These are phyloP conservation scores for Teinopalpus imperialis DNA, from an alignment of 2,888 invertebrate species.

Conservation along the genomic window DNA sequence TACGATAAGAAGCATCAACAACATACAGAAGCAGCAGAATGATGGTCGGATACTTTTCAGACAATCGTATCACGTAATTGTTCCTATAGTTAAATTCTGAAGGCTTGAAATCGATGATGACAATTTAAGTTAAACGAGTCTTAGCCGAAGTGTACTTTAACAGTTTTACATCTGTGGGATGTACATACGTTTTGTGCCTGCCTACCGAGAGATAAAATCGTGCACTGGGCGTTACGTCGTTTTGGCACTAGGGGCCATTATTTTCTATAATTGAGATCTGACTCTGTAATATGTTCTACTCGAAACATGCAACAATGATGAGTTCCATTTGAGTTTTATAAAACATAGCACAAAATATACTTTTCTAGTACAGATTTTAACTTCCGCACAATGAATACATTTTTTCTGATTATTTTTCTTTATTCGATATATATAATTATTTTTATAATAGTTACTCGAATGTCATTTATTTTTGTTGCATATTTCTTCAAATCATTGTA, in stretches of 20 bases:
- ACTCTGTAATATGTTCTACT: background rate
- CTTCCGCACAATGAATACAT: background rate
- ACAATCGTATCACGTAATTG: slow-evolving; percentile 18
- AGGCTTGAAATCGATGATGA: background rate
- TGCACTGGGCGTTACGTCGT: background rate
- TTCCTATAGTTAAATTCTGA: slow-evolving; percentile 17
- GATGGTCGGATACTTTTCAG: slow-evolving; percentile 28
- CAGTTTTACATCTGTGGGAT: background rate
- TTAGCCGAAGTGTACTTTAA: background rate
- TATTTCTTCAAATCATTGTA: background rate
- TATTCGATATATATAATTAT: too few species aligned
- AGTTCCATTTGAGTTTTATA: slow-evolving; percentile 3
- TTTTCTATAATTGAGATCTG: slow-evolving; percentile 1
- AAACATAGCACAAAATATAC: slow-evolving; percentile 10
- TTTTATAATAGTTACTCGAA: background rate
- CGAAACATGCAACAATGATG: slow-evolving; percentile 1
- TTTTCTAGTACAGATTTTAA: background rate
- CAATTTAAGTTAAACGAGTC: background rate
- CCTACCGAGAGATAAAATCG: too few species aligned
- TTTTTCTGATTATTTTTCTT: background rate
- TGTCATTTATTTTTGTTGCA: slow-evolving; percentile 14
- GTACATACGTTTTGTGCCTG: too few species aligned
- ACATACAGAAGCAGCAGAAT: slow-evolving; percentile 37
- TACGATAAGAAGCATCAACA: slow-evolving; percentile 50
- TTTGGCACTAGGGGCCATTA: background rate